Conservation (phyloP, 2,113 vertebrate genomes). For the Psittacus erithacus region DNA sequence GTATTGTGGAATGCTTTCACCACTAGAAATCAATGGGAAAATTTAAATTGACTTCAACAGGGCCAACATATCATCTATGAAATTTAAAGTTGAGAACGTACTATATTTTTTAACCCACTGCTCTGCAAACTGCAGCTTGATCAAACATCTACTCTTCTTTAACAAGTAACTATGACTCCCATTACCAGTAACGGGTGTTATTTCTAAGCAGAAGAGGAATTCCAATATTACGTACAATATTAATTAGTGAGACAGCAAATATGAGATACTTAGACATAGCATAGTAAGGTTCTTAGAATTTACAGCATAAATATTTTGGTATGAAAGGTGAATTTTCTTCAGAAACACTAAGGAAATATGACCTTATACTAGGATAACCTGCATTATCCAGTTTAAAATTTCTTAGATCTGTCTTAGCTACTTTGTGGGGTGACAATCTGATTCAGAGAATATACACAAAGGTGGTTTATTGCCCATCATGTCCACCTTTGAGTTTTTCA, state of each 20-base stretch:
- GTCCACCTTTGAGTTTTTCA: not conserved
- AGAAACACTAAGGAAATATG: not conserved
- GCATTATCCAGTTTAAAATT: not conserved
- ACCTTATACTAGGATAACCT: not conserved
- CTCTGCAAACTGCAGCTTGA: not conserved
- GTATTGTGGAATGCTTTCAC: not conserved
- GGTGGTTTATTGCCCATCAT: not conserved
- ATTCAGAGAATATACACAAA: not conserved
- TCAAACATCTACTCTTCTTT: not conserved
- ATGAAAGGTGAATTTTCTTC: not conserved
- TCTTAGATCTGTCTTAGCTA: not conserved
- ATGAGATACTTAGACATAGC: not conserved
- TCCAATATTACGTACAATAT: not conserved
- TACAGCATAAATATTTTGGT: not conserved
- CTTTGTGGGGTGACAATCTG: accelerated
- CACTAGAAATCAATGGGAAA: conserved; percentile 49
- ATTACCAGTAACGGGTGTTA: not conserved
- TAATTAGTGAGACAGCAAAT: not conserved
- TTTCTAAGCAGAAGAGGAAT: not conserved
- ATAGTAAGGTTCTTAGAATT: not conserved
- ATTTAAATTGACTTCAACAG: conserved; percentile 24
- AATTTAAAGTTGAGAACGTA: not conserved
- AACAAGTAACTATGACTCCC: not conserved
- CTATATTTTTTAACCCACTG: conserved; percentile 25
- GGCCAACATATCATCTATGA: not conserved